A percentile compares a stretch with the other conserved stretches of the same genome.
Conservation (phyloP, 2,888 invertebrate genomes). For the Syrphus vitripennis region DNA sequence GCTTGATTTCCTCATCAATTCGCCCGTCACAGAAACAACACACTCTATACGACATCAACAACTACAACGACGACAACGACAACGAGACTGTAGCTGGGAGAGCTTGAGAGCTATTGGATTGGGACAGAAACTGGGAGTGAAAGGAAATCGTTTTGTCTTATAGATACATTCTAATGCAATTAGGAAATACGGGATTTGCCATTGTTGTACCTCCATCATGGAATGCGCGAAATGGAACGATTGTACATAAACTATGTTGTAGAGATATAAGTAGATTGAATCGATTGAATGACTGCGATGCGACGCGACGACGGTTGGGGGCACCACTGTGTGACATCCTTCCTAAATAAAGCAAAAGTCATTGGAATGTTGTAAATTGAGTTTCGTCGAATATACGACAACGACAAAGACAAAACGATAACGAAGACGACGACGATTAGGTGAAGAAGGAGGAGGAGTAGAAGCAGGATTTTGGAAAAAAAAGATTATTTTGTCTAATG, state of each 20-base stretch:
- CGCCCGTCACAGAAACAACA: conserved; percentile 60
- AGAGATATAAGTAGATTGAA: conserved; percentile 15
- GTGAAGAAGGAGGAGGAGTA: neutral
- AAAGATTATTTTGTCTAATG: conserved; percentile 29
- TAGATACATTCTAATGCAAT: conserved; percentile 72
- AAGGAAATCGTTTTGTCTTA: conserved; percentile 72
- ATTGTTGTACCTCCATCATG: conserved; percentile 46
- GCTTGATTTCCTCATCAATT: conserved; percentile 60
- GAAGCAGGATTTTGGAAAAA: neutral
- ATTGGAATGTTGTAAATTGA: conserved; percentile 67
- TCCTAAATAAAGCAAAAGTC: conserved; percentile 31
- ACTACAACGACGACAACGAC: conserved; percentile 4
- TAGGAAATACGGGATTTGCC: conserved; percentile 70
- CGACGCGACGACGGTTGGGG: neutral
- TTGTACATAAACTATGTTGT: conserved; percentile 66
- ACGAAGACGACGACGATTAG: neutral
- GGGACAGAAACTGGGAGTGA: conserved; percentile 41
- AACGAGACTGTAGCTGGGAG: conserved; percentile 1
- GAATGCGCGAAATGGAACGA: conserved; percentile 54
- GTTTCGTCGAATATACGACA: conserved; percentile 24
- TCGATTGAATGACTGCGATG: conserved; percentile 4
- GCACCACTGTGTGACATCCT: conserved; percentile 52
- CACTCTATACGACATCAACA: conserved; percentile 6
- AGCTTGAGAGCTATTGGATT: neutral
- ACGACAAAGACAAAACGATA: neutral